Percentiles rank a stretch among this genome's conserved stretches.
Conservation (phyloP, 2,113 vertebrate genomes). For the Nothocercus nigrocapillus region DNA sequence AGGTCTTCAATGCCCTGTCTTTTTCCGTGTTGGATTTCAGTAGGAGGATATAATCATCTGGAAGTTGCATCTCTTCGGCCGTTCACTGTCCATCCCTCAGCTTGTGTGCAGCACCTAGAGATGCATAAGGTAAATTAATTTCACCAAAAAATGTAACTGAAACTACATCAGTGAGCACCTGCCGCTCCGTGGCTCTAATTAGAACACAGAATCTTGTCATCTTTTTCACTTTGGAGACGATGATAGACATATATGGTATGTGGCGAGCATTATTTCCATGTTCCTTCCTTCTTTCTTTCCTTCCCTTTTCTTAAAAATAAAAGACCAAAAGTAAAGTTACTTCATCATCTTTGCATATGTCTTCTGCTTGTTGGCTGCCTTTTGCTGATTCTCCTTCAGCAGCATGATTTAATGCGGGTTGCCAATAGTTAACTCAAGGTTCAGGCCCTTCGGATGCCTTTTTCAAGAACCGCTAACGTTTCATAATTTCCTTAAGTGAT, state of each 20-base stretch:
- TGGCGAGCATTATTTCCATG: background rate
- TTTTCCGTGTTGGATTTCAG: background rate
- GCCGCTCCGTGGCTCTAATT: background rate
- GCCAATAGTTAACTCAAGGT: background rate
- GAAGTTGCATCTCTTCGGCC: background rate
- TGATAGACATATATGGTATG: background rate
- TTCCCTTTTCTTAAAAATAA: background rate
- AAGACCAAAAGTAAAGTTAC: background rate
- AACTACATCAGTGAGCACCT: background rate
- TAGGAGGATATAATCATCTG: background rate
- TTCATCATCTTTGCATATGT: background rate
- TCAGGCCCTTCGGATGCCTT: fast-evolving
- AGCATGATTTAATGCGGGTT: fast-evolving
- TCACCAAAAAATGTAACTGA: background rate
- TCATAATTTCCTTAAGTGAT: background rate
- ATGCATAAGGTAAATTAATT: background rate
- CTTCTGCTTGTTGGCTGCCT: fast-evolving
- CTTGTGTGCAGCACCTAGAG: background rate
- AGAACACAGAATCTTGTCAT: background rate
- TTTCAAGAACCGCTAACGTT: background rate
- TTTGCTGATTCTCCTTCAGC: background rate
- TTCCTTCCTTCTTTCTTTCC: conserved; percentile 3
- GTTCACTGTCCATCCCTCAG: background rate
- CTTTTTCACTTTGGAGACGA: background rate
- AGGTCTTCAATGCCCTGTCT: background rate